These are phyloP conservation scores for Volucella inanis DNA, from an alignment of 2,888 invertebrate genomes.

Conservation along the genomic window DNA sequence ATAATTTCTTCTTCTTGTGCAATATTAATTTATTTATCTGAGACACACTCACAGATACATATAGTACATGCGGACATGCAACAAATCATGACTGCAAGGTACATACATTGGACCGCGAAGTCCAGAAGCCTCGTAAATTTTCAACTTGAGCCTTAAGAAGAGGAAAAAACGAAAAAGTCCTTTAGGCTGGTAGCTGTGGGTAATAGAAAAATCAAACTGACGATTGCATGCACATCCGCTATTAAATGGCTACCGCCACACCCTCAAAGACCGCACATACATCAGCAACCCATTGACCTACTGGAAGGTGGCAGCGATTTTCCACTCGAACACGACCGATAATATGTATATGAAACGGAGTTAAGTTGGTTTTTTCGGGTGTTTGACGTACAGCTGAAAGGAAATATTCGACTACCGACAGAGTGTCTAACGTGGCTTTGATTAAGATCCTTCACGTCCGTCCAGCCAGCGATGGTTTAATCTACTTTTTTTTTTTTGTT, in stretches of 20 bases:
- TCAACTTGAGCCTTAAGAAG: constrained; percentile 8
- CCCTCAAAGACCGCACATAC: constrained; percentile 54
- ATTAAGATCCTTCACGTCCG: constrained; percentile 71
- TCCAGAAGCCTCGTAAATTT: constrained; percentile 33
- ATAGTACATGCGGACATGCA: constrained; percentile 26
- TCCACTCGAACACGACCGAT: constrained; percentile 66
- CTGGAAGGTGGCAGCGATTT: constrained; percentile 60
- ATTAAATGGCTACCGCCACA: constrained; percentile 71
- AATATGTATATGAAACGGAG: constrained; percentile 13
- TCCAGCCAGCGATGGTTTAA: constrained; percentile 23
- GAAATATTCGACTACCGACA: constrained; percentile 55
- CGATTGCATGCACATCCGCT: constrained; percentile 76
- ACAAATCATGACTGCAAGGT: neutral
- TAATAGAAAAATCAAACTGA: constrained; percentile 74
- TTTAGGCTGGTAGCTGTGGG: neutral
- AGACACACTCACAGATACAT: constrained; percentile 1
- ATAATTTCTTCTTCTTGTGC: constrained; percentile 57
- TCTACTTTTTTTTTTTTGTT: constrained; percentile 11
- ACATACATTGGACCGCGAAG: neutral
- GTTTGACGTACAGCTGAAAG: constrained; percentile 37
- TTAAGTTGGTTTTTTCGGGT: neutral
- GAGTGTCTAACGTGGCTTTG: constrained; percentile 62
- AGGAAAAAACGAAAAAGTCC: constrained; percentile 1
- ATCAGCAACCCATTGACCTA: constrained; percentile 73
- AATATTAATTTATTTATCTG: constrained; percentile 66